Evolutionary conservation across 2,888 invertebrate species (phyloP).

Genomic region (Nemapogon koenigi): DNA sequence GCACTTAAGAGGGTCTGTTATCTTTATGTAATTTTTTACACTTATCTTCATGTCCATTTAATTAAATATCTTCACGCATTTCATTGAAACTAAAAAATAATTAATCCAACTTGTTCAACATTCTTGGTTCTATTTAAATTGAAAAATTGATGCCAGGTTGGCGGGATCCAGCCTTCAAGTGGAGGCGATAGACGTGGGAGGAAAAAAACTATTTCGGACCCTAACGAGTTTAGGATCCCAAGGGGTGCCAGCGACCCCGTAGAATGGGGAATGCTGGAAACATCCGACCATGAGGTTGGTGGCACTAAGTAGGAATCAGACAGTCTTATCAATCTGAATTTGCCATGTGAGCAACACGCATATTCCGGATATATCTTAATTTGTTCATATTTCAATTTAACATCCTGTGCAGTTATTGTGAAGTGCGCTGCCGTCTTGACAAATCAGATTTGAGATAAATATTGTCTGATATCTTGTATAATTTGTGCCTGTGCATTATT

Average conservation of each 20-base stretch:
- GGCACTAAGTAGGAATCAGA: slow-evolving; percentile 6
- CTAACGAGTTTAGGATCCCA: slow-evolving; percentile 26
- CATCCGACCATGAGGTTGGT: slow-evolving; percentile 35
- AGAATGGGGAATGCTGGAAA: slow-evolving; percentile 33
- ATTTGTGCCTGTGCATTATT: no score
- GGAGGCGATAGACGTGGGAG: slow-evolving; percentile 42
- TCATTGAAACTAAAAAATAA: no score
- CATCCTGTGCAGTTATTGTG: no score
- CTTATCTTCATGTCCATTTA: not conserved
- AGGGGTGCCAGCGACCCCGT: slow-evolving; percentile 29
- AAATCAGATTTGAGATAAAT: no score
- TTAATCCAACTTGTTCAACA: no score
- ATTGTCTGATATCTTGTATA: no score
- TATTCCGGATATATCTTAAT: no score
- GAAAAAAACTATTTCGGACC: slow-evolving; percentile 32
- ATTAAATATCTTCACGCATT: not conserved
- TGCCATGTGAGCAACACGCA: no score
- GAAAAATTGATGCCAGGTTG: slow-evolving; percentile 24
- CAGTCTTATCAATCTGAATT: slow-evolving; percentile 12
- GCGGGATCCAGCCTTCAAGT: slow-evolving; percentile 60
- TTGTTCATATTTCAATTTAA: no score
- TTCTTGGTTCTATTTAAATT: not conserved
- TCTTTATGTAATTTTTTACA: not conserved
- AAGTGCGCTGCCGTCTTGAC: no score
- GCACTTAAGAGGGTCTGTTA: no score